phyloP scores from a whole-genome alignment of 2,113 vertebrate genomes.

The Sterna hirundo region DNA sequence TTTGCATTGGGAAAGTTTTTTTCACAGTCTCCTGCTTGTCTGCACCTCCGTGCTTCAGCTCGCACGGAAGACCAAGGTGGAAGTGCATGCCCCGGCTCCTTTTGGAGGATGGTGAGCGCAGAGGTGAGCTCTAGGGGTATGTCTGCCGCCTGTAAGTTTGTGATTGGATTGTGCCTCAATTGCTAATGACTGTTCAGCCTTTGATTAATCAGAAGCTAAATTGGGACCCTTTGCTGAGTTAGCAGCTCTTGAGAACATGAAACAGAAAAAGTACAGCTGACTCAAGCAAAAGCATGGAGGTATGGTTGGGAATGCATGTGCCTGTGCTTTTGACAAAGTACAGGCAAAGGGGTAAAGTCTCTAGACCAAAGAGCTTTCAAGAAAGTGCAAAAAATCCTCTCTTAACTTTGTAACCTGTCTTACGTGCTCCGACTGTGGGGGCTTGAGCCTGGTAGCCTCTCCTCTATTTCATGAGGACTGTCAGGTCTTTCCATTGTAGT shows the following conservation, averaged over 20 bases:
- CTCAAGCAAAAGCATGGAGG: rapidly evolving
- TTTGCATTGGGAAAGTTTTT: neutral
- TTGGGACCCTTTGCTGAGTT: neutral
- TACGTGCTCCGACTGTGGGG: rapidly evolving
- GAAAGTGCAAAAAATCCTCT: neutral
- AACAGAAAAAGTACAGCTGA: neutral
- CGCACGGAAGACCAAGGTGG: rapidly evolving
- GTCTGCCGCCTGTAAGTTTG: neutral
- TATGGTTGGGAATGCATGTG: rapidly evolving
- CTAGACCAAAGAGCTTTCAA: neutral
- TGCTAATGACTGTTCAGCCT: neutral
- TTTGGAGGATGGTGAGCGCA: rapidly evolving
- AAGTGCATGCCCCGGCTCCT: rapidly evolving
- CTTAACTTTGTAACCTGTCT: neutral
- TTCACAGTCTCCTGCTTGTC: neutral
- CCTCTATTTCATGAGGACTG: rapidly evolving
- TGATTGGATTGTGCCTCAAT: neutral
- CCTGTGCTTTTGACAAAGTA: neutral
- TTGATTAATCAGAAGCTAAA: constrained; percentile 17
- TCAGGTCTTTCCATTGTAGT: neutral
- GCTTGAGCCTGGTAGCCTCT: neutral
- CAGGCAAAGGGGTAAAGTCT: neutral
- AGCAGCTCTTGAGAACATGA: neutral
- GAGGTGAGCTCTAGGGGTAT: neutral
- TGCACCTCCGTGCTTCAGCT: neutral